phyloP scores from a whole-genome alignment of 2,888 invertebrate species.

The Athrips mouffetella region DNA sequence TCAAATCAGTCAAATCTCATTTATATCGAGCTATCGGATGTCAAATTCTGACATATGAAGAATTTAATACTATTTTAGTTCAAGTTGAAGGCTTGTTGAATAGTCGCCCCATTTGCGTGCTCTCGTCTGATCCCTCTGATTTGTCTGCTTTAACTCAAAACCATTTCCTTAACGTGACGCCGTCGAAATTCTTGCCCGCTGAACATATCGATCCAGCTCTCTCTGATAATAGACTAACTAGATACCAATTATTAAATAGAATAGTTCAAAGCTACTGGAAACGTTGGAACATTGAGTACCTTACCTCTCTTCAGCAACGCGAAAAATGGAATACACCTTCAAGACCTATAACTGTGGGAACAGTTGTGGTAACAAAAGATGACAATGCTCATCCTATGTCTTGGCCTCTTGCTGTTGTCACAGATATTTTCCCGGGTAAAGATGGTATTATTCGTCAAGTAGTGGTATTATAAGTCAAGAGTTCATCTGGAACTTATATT shows the following conservation, averaged over 20 bases:
- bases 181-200: neutral
- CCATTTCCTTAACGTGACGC: neutral
- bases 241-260: constrained; percentile 12
- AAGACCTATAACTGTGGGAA: neutral
- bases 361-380: neutral
- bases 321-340: constrained; percentile 8
- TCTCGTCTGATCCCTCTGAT: neutral
- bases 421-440: neutral
- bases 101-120: neutral
- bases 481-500: neutral
- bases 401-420: constrained; percentile 10
- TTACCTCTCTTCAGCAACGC: constrained; percentile 3
- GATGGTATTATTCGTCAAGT: neutral
- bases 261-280: constrained; percentile 18
- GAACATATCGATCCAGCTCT: neutral
- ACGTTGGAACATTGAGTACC: constrained; percentile 11
- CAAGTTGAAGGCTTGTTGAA: neutral
- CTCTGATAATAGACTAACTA: neutral
- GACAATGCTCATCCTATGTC: neutral
- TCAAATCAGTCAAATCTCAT: constrained; percentile 4
- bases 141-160: neutral
- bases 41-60: constrained; percentile 9
- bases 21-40: neutral
- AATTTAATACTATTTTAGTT: neutral
- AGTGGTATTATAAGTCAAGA: neutral